Conservation (phyloP, 2,888 invertebrate species). For the Therioaphis trifolii region DNA sequence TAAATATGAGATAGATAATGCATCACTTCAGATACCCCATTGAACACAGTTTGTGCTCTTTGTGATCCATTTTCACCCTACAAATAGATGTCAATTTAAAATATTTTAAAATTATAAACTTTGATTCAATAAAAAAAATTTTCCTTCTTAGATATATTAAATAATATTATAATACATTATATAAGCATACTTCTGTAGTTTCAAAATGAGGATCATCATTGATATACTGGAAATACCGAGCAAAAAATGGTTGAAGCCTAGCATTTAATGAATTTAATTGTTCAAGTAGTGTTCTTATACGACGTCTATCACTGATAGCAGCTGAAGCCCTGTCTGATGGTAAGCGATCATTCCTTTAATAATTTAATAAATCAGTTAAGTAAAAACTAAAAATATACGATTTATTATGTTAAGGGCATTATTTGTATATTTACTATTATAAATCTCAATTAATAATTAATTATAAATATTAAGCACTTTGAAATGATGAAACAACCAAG, state of each 20-base stretch:
- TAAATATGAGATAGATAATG: constrained; percentile 90
- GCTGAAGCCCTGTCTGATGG: constrained; percentile 8
- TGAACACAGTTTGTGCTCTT: constrained; percentile 70
- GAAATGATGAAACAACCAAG: no score
- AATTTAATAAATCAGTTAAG: neutral
- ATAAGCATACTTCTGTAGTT: constrained; percentile 30
- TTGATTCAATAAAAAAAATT: no score
- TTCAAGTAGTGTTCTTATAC: constrained; percentile 69
- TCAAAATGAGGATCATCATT: constrained; percentile 73
- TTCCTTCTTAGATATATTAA: neutral
- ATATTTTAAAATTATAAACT: neutral
- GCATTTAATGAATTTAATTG: constrained; percentile 72
- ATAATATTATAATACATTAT: neutral
- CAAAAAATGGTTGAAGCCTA: constrained; percentile 77
- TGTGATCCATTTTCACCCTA: constrained; percentile 54
- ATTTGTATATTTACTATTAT: no score
- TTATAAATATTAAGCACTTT: no score
- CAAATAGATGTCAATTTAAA: constrained; percentile 4
- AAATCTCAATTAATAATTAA: no score
- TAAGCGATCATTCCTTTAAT: constrained; percentile 20
- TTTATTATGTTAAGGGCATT: no score
- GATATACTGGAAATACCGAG: constrained; percentile 75
- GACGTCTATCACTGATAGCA: constrained; percentile 13
- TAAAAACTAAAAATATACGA: no score
- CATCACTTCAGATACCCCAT: constrained; percentile 81